Conservation (phyloP, 2,888 invertebrate species). For the Sesamia inferens region DNA sequence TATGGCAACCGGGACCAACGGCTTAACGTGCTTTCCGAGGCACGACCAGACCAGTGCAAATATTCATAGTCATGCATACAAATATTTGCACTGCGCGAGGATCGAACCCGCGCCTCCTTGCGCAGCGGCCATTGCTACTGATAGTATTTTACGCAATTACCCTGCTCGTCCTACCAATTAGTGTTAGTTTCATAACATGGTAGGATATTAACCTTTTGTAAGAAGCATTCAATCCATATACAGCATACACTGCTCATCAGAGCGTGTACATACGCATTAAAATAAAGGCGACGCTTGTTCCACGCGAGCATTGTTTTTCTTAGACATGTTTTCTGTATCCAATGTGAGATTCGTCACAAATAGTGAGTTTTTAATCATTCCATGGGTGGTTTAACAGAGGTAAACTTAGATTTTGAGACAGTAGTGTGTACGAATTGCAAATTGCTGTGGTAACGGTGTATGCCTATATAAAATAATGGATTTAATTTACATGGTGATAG, state of each 20-base stretch:
- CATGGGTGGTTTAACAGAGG: slow-evolving; percentile 22
- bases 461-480: neutral
- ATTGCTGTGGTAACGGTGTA: neutral
- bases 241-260: slow-evolving; percentile 52
- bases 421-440: neutral
- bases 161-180: slow-evolving; percentile 22
- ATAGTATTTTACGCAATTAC: no score
- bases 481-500: neutral
- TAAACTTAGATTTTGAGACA: slow-evolving; percentile 4
- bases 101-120: no score
- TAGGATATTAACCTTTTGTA: slow-evolving; percentile 62
- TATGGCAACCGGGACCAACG: no score
- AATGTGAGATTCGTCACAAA: slow-evolving; percentile 20
- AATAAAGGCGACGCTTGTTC: slow-evolving; percentile 52
- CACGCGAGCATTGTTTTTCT: slow-evolving; percentile 35
- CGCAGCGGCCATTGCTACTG: no score
- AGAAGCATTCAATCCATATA: slow-evolving; percentile 48
- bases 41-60: no score
- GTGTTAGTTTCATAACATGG: slow-evolving; percentile 48
- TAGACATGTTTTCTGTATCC: slow-evolving; percentile 22
- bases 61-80: no score
- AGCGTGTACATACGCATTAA: slow-evolving; percentile 53
- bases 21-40: no score
- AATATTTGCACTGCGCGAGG: no score
- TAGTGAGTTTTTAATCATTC: slow-evolving; percentile 14